Evolutionary conservation across 2,113 vertebrate species (phyloP).

Genomic region (Balaeniceps rex): DNA sequence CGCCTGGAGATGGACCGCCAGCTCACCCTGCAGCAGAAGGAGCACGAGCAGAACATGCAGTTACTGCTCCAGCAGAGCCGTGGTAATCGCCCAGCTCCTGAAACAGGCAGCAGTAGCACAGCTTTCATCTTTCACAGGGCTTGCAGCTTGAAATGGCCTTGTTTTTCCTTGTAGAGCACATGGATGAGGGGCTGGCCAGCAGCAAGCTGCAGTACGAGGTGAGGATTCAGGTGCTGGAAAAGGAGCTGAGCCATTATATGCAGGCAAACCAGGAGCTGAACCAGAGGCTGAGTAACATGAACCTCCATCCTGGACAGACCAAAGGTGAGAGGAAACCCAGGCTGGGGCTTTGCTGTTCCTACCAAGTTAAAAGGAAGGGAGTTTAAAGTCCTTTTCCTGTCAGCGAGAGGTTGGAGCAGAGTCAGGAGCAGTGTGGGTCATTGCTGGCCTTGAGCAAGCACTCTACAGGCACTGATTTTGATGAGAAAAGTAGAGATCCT

Average conservation of each 20-base stretch:
- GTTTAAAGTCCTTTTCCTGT: neutral
- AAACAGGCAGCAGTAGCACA: rapidly evolving
- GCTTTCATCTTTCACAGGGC: neutral
- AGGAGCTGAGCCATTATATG: conserved; percentile 84
- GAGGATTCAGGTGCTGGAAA: conserved; percentile 87
- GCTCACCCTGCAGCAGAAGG: conserved; percentile 94
- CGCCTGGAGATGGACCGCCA: conserved; percentile 90
- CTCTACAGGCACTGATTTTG: neutral
- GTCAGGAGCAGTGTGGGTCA: neutral
- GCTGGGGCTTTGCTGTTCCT: neutral
- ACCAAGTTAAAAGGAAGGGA: neutral
- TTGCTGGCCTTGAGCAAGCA: neutral
- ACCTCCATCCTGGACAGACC: conserved; percentile 60
- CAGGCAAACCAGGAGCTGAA: conserved; percentile 86
- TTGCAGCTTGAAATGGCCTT: neutral
- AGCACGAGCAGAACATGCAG: conserved; percentile 90
- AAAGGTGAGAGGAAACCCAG: conserved; percentile 73
- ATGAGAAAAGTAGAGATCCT: neutral
- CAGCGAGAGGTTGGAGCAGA: neutral
- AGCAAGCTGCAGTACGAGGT: conserved; percentile 88
- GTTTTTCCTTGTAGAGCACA: conserved; percentile 78
- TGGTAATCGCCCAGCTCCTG: conserved; percentile 64
- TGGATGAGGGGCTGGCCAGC: conserved; percentile 87
- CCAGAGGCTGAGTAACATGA: conserved; percentile 75
- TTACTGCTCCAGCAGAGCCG: conserved; percentile 90